These are phyloP conservation scores for Bombyx mori DNA, from an alignment of 1,140 invertebrate genomes.

Conservation along the genomic window ASM3026992v2 NC_085132.1:2993501-2994000, in stretches of 20 bases:
- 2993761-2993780: slow-evolving; percentile 46
- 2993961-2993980: slow-evolving; percentile 31
- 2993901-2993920: too few species aligned
- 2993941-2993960: slow-evolving; percentile 16
- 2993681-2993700: slow-evolving; percentile 37
- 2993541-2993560: too few species aligned
- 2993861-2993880: slow-evolving; percentile 35
- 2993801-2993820: too few species aligned
- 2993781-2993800: too few species aligned
- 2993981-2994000: slow-evolving; percentile 42
- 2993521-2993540: too few species aligned
- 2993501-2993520: too few species aligned
- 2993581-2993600: too few species aligned
- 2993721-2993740: slow-evolving; percentile 44
- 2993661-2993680: slow-evolving; percentile 50
- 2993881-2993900: slow-evolving; percentile 25
- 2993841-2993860: slow-evolving; percentile 30
- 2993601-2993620: too few species aligned
- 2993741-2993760: slow-evolving; percentile 37
- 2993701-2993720: slow-evolving; percentile 31
- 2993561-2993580: too few species aligned
- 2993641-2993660: slow-evolving; percentile 43
- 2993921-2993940: too few species aligned
- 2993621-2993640: slow-evolving; percentile 38
- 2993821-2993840: too few species aligned